Evolutionary conservation across 2,888 invertebrate species (phyloP), one percentile per base, ranked within the genome.

Genomic region (Hypselothyrea guttata): DNA sequence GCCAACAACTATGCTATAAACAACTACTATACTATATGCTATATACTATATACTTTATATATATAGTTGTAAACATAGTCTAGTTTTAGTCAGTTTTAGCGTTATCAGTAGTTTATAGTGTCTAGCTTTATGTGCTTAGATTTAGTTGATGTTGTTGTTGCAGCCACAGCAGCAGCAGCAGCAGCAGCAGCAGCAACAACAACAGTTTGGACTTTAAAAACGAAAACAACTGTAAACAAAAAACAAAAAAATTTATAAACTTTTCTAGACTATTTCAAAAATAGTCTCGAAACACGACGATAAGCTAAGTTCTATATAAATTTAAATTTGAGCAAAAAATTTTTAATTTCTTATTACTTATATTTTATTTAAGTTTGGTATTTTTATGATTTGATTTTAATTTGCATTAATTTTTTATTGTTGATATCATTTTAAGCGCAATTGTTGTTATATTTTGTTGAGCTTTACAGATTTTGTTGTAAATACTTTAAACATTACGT

Each of bases 371-470:
- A 33, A 12, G 31, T 5, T 30, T 44, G 34, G 41, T 33, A 42
- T 37, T 45, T 55, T 54, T 68, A 18, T 51, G 40, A 51, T 57
- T 55, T 40, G 35, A 45, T 51, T 65, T 40, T 31, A 34, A n/a
- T 30, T 51, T 48, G 5, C n/a, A 13, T 28, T 28, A 22, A 68
- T 47, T 60, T 68, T 71, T 71, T 68, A 68, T 79, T 85, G 82
- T 84, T 84, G 79, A 82, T 75, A 86, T 84, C 79, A 70, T 82
- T 74, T 71, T 85, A 82, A 82, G 77, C 22, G 12, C 22, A 27
- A 41, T 41, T 74, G 75, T 82, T 78, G 69, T 84, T 68, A 69
- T 49, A 66, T 57, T 65, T 56, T 63, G 37, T 66, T 61, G 61
- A 42, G 13, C 38, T 11, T 38, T 22, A 15, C 1, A 38, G 12